Evolutionary conservation across 2,797 vertebrate genomes (phyloP).

Genomic region (Pangasius macronema): DNA sequence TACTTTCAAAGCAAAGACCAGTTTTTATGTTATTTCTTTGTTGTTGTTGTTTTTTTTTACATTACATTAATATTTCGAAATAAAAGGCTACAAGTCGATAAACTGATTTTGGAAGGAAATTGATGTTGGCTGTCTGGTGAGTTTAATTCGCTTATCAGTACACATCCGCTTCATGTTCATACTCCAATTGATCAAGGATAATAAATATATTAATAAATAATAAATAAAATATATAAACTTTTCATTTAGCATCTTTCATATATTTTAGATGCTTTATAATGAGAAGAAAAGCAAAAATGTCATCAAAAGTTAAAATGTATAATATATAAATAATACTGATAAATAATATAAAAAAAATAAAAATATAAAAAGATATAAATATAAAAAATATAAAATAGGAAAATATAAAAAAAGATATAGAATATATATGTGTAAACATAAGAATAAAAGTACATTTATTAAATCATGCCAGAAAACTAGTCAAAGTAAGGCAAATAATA

Average conservation of each 20-base stretch:
- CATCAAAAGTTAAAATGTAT: not conserved
- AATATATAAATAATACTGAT: not conserved
- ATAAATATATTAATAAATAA: too few relatives aligned
- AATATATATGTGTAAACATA: not conserved
- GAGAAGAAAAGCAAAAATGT: not conserved
- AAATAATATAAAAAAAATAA: too few relatives aligned
- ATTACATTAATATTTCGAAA: slow-evolving; percentile 69
- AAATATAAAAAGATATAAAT: too few relatives aligned
- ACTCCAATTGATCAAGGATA: too few relatives aligned
- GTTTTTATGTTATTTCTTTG: slow-evolving; percentile 67
- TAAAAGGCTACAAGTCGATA: slow-evolving; percentile 61
- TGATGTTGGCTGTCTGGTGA: not conserved
- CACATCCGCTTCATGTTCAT: not conserved
- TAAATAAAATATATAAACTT: too few relatives aligned
- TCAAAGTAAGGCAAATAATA: not conserved
- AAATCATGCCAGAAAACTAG: not conserved
- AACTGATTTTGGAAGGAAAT: slow-evolving; percentile 68
- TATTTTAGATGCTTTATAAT: not conserved
- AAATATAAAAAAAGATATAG: not conserved
- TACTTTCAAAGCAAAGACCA: slow-evolving; percentile 67
- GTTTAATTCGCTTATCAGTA: not conserved
- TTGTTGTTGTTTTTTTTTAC: slow-evolving; percentile 60
- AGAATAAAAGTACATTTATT: not conserved
- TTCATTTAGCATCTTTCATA: not conserved
- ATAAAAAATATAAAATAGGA: not conserved